phyloP scores from a whole-genome alignment of 2,888 invertebrate genomes.

The Drosophila melanocephala region DNA sequence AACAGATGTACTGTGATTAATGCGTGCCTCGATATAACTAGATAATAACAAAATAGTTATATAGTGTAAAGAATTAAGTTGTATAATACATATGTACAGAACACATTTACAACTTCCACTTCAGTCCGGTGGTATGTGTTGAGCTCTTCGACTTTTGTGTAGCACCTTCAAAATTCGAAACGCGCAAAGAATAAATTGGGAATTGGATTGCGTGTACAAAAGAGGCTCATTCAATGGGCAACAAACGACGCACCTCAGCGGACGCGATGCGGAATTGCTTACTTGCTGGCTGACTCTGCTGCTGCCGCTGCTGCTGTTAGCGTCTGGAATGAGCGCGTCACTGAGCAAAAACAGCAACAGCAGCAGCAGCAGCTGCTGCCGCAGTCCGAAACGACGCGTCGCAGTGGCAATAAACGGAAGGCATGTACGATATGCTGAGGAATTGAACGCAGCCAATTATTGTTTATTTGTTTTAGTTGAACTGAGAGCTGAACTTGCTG shows the following conservation, averaged over 20 bases:
- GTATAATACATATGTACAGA: not conserved
- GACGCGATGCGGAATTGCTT: slow-evolving; percentile 20
- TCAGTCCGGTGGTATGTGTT: not conserved
- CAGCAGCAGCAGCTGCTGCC: slow-evolving; percentile 4
- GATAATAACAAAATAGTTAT: not conserved
- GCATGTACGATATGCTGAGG: slow-evolving; percentile 57
- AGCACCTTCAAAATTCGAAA: slow-evolving; percentile 34
- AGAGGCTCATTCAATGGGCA: slow-evolving; percentile 62
- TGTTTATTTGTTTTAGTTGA: slow-evolving; percentile 67
- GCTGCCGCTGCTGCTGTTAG: not conserved
- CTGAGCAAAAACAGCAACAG: slow-evolving; percentile 5
- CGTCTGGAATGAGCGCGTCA: slow-evolving; percentile 35
- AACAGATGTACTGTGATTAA: not conserved
- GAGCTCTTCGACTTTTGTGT: slow-evolving; percentile 7
- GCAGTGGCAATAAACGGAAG: slow-evolving; percentile 56
- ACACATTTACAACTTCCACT: not conserved
- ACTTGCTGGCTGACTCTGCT: not conserved
- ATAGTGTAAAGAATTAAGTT: not conserved
- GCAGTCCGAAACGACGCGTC: slow-evolving; percentile 11
- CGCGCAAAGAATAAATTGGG: slow-evolving; percentile 59
- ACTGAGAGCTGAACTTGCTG: slow-evolving; percentile 11
- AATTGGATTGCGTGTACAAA: slow-evolving; percentile 49
- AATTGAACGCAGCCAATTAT: slow-evolving; percentile 67
- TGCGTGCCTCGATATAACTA: not conserved
- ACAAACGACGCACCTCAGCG: slow-evolving; percentile 54